Conservation (phyloP, 2,888 invertebrate species). For the Scotopteryx bipunctaria region DNA sequence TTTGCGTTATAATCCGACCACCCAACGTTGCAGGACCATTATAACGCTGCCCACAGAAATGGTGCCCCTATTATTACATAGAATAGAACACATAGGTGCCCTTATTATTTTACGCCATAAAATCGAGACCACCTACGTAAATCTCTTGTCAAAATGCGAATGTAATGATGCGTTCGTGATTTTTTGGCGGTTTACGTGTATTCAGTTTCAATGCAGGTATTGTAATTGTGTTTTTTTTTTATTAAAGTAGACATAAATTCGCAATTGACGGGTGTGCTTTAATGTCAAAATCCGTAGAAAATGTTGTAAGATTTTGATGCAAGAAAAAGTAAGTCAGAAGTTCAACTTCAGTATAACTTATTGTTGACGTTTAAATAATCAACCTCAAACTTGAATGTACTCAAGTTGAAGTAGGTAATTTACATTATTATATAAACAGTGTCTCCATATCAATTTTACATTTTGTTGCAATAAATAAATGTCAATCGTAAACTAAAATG, state of each 20-base stretch:
- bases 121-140: constrained; percentile 76
- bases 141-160: constrained; percentile 62
- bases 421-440: too few species aligned
- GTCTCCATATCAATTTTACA: too few species aligned
- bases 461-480: background rate
- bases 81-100: constrained; percentile 69
- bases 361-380: too few species aligned
- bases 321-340: background rate
- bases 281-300: constrained; percentile 27
- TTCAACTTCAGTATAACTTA: too few species aligned
- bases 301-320: background rate
- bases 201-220: constrained; percentile 42
- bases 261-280: constrained; percentile 36
- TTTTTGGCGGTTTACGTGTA: constrained; percentile 66
- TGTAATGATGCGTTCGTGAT: constrained; percentile 79
- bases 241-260: constrained; percentile 34
- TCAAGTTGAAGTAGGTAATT: too few species aligned
- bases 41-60: constrained; percentile 70
- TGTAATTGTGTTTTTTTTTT: constrained; percentile 43
- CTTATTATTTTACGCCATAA: constrained; percentile 76
- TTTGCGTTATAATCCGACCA: constrained; percentile 78
- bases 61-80: constrained; percentile 74
- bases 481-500: background rate
- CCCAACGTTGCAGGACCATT: constrained; percentile 65
- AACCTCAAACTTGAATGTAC: too few species aligned